These are phyloP conservation scores for Arothron firmamentum DNA, from an alignment of 2,113 vertebrate genomes.

Conservation along the genomic window DNA sequence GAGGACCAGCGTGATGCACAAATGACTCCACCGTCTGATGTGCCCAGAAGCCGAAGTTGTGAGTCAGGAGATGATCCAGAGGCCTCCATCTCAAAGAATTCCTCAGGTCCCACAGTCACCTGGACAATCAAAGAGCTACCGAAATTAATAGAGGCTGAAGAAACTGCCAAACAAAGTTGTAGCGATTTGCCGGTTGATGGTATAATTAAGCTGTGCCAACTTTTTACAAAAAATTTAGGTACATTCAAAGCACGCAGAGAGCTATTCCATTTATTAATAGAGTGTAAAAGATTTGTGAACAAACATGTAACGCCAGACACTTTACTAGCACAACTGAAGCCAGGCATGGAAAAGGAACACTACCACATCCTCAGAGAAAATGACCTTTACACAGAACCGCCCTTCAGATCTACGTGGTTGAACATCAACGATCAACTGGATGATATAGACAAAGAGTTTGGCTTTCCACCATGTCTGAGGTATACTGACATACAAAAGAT, in stretches of 20 bases:
- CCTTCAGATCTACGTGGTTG: slow-evolving; percentile 63
- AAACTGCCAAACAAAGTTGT: neutral
- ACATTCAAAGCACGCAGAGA: neutral
- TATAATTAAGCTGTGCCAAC: neutral
- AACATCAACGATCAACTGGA: slow-evolving; percentile 60
- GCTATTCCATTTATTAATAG: neutral
- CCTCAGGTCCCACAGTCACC: slow-evolving; percentile 20
- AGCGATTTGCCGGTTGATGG: neutral
- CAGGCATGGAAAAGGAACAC: neutral
- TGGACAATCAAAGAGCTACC: slow-evolving; percentile 29
- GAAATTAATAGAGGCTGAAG: neutral
- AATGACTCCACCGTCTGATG: neutral
- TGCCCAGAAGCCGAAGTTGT: neutral
- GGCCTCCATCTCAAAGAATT: neutral
- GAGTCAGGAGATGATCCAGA: neutral
- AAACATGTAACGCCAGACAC: neutral
- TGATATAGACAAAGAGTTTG: slow-evolving; percentile 68
- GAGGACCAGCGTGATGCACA: neutral
- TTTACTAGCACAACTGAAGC: slow-evolving; percentile 44
- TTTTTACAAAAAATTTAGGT: no score
- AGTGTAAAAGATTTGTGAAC: neutral
- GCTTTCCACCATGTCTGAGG: slow-evolving; percentile 27
- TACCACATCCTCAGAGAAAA: slow-evolving; percentile 47
- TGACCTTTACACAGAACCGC: slow-evolving; percentile 33
- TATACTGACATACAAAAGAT: neutral